Base-by-base conservation (phyloP, 2,113 vertebrate genomes). In the Sapajus apella region DNA sequence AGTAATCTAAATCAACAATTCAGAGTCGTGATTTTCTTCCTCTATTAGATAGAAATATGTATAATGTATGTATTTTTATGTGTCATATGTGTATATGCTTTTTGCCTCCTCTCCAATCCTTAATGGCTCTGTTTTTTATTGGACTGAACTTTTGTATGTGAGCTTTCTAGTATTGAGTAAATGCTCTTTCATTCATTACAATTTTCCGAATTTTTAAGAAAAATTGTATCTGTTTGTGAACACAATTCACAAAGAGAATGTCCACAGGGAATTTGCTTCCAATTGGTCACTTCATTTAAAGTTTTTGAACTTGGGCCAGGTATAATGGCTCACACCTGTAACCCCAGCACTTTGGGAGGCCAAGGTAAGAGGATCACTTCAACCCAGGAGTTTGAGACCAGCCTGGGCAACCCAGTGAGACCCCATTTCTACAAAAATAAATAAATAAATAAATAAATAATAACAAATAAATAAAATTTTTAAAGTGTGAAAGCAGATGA, bases 101-200 rank as follows among this genome's bases (percentile, higher is more conserved):
- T 96, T 66, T 45, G 52, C 79, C 23, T 85, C 45, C 25, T 85
- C 21, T n/a, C 17, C 64, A 87, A 75, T 6, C 83, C 64, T 87
- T 75, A 94, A 61, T 58, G 85, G 17, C 23, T 85, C 40, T 87
- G 21, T 81, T 86, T 92, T 94, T 81, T n/a, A 75, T 32, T 90
- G 52, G 32, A 16, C 45, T 94, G 45, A 85, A 77, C 14, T 92
- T 92, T 45, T 68, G 40, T 32, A 14, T 40, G 23, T 77, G 5
- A 87, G 45, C 81, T 96, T 93, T 76, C 91, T 83, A 73, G n/a
- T 79, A 70, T 35, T 73, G 58, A 73, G n/a, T n/a, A 90, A 92
- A 77, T 21, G 14, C 13, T 61, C 52, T 92, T 92, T 82, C 16
- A 56, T 5, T 43, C n/a, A 32, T 84, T 52, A 13, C 82, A 75